These are phyloP conservation scores for Spizaetus ornatus DNA, from an alignment of 2,113 vertebrate species.

Conservation along the genomic window DNA sequence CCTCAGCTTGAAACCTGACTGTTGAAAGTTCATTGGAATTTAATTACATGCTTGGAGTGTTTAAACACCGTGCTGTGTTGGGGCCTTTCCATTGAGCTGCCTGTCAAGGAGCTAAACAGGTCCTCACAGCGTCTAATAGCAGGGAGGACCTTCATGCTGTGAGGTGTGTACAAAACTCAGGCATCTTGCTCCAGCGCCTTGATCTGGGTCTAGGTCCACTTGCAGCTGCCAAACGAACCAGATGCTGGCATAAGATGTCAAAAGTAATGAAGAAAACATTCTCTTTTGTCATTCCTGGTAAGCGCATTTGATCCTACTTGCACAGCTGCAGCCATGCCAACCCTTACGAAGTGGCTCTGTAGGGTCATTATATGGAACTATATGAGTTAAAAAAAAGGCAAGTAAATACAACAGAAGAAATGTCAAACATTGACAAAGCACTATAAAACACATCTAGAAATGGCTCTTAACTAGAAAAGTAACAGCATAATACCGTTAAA, in stretches of 20 bases:
- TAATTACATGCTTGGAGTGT: background rate
- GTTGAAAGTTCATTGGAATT: background rate
- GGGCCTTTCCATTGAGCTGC: background rate
- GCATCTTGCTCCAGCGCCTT: background rate
- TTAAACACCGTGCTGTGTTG: rapidly evolving
- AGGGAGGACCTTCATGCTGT: background rate
- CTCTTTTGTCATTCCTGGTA: background rate
- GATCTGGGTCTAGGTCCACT: background rate
- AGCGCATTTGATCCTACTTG: background rate
- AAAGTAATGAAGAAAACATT: background rate
- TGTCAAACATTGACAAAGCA: conserved; percentile 4
- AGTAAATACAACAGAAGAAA: background rate
- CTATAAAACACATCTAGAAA: background rate
- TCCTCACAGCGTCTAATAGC: background rate
- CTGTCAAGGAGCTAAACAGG: background rate
- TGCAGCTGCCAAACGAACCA: background rate
- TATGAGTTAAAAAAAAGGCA: background rate
- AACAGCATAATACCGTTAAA: background rate
- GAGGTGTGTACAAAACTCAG: background rate
- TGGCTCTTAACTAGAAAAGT: background rate
- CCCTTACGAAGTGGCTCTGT: background rate
- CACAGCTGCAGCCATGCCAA: background rate
- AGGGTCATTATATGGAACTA: background rate
- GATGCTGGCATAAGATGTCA: background rate
- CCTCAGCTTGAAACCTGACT: background rate